phyloP scores from a whole-genome alignment of 2,113 vertebrate genomes.

The rabbit (Oryctolagus cuniculus) region mOryCun1.1 NC_091440.1:30224001-30224500 shows the following conservation, averaged over 20 bases:
- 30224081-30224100: neutral
- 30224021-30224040: neutral
- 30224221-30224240: neutral
- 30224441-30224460: neutral
- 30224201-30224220: neutral
- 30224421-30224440: neutral
- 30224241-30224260: neutral
- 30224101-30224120: neutral
- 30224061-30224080: neutral
- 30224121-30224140: neutral
- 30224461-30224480: neutral
- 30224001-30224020: neutral
- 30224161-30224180: neutral
- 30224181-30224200: neutral
- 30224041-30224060: neutral
- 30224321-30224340: neutral
- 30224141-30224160: neutral
- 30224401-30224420: neutral
- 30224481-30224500: neutral
- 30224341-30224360: neutral
- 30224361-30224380: neutral
- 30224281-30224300: neutral
- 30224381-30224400: neutral
- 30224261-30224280: fast-evolving
- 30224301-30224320: neutral